Base-by-base conservation (phyloP, 2,888 invertebrate genomes). In the Vesta saturnalis region DNA sequence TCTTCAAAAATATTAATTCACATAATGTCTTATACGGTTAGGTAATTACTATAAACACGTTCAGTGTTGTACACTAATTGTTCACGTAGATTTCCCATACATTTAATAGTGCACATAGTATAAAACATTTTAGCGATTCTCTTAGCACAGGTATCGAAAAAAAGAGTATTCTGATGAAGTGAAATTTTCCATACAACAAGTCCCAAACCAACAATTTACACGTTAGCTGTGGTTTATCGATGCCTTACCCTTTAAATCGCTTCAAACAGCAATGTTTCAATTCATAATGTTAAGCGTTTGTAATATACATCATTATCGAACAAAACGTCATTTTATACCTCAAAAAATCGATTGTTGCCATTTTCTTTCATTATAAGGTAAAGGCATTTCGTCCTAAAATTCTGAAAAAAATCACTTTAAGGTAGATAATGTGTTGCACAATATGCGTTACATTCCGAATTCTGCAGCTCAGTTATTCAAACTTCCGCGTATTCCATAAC, bases 171-270 rank as follows among this genome's bases (percentile, higher is more conserved):
- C 77, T 92, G 92, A 68, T 90, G 89, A 0, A 81, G 76, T 0
- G 89, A 87, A 39, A 88, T 83, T 77, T 82, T 87, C 91, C 92
- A 92, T 0, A 90, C 90, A 0, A 91, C 92, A 14, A 90, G 79
- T 55, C 90, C 90, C 49, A 89, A 87, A 10, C 91, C 92, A 30
- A 91, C 88, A 5, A 92, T 85, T 79, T 91, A 91, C 0, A 92
- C 74, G 73, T 86, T 91, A 0, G 89, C 91, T 5, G 83, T 82
- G 35, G 85, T 88, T 19, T 82, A 85, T 1, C 79, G 83, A 0
- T 82, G 82, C 10, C 80, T 80, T 0, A 88, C 90, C n/a, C 91
- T 83, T 0, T 84, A 81, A 67, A 90, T 87, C 0, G 90, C 89
- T 67, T 91, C 91, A 14, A 90, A 75, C 0, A 92, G 78, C 22